phyloP scores from a whole-genome alignment of 2,888 invertebrate genomes.

The Dyspetes luteomarginatus region DNA sequence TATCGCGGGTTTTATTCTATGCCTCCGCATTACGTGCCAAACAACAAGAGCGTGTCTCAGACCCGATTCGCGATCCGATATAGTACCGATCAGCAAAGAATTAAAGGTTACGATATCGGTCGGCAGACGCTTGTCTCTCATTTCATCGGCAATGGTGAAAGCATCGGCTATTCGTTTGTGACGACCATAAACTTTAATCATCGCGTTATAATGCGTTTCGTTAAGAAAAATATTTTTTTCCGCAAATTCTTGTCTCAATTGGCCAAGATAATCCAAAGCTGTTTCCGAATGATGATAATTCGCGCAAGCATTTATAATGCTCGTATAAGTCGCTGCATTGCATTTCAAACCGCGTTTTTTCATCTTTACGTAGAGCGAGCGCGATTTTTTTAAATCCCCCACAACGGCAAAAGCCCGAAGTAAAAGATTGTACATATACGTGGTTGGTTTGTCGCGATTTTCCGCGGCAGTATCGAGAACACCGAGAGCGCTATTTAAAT shows the following conservation, averaged over 20 bases:
- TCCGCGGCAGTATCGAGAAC: slow-evolving; percentile 91
- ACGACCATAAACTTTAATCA: slow-evolving; percentile 96
- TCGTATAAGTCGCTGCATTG: slow-evolving; percentile 91
- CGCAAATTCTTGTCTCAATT: slow-evolving; percentile 88
- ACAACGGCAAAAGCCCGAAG: slow-evolving; percentile 92
- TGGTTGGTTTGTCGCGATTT: slow-evolving; percentile 91
- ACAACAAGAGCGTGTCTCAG: slow-evolving; percentile 92
- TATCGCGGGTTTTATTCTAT: slow-evolving; percentile 88
- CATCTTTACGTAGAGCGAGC: slow-evolving; percentile 93
- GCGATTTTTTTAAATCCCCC: slow-evolving; percentile 94
- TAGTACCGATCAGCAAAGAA: slow-evolving; percentile 93
- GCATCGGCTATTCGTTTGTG: slow-evolving; percentile 91
- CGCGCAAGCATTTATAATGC: slow-evolving; percentile 94
- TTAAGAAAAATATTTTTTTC: slow-evolving; percentile 89
- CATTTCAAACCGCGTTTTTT: slow-evolving; percentile 89
- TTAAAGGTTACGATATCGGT: slow-evolving; percentile 89
- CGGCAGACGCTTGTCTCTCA: slow-evolving; percentile 87
- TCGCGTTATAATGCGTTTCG: slow-evolving; percentile 91
- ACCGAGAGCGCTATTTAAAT: slow-evolving; percentile 91
- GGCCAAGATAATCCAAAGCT: slow-evolving; percentile 88
- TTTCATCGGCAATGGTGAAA: slow-evolving; percentile 93
- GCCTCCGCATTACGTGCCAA: slow-evolving; percentile 92
- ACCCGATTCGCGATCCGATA: slow-evolving; percentile 91
- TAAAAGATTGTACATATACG: slow-evolving; percentile 92
- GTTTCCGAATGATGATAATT: slow-evolving; percentile 87